These are phyloP conservation scores for Penaeus japonicus DNA, from an alignment of 1,140 invertebrate genomes.

Conservation along the genomic window DNA sequence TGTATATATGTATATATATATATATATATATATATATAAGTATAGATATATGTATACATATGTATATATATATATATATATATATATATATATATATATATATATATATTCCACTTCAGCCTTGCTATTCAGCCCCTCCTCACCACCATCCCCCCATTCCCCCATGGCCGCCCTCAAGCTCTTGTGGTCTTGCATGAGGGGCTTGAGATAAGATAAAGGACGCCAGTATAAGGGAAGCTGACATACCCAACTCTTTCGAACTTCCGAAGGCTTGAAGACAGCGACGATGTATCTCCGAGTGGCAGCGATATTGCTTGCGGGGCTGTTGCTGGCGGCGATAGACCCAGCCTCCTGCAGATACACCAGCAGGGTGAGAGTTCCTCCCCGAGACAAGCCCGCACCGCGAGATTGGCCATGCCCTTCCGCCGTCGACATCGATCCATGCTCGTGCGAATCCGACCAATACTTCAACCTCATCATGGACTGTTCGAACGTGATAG, in stretches of 20 bases:
- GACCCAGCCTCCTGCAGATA: neutral
- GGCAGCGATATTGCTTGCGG: neutral
- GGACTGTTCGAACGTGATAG: neutral
- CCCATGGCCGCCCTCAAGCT: neutral
- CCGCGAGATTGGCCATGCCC: neutral
- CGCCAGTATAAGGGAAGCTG: neutral
- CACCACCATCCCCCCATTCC: neutral
- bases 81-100: neutral
- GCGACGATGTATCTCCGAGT: neutral
- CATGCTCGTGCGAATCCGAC: neutral
- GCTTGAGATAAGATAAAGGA: neutral
- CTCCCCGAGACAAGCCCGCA: neutral
- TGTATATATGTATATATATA: neutral
- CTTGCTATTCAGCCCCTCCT: neutral
- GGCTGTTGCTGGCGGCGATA: neutral
- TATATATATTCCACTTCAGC: neutral
- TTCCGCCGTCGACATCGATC: neutral
- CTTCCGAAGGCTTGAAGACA: neutral
- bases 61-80: neutral
- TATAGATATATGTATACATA: neutral
- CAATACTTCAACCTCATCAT: neutral
- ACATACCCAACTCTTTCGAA: neutral
- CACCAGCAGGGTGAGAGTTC: neutral
- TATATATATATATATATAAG: neutral
- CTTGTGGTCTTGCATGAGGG: no score